phyloP scores from a whole-genome alignment of 2,888 invertebrate species.

The Drosophila gaucha region DNA sequence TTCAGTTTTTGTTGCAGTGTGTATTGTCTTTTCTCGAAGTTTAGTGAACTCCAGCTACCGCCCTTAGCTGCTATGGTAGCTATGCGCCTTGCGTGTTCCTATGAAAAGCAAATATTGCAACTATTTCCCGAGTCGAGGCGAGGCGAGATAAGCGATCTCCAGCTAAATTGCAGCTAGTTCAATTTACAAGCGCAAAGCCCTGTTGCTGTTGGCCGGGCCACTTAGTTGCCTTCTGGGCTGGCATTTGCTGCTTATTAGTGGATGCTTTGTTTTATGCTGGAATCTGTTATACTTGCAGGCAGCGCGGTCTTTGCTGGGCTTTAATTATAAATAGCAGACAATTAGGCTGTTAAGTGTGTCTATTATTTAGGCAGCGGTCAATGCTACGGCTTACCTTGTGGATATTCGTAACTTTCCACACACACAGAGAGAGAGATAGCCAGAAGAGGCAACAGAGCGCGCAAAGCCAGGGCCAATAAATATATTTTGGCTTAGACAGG shows the following conservation, averaged over 20 bases:
- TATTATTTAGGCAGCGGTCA: conserved; percentile 55
- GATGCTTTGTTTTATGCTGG: conserved; percentile 44
- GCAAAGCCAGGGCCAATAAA: conserved; percentile 46
- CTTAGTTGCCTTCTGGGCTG: conserved; percentile 33
- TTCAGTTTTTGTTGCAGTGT: conserved; percentile 5
- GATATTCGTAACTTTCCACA: conserved; percentile 31
- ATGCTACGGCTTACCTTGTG: conserved; percentile 10
- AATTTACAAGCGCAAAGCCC: conserved; percentile 51
- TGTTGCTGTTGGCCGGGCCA: conserved; percentile 35
- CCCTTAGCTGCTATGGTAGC: conserved; percentile 27
- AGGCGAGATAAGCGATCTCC: conserved; percentile 55
- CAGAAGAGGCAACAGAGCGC: conserved; percentile 25
- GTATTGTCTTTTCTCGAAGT: conserved; percentile 17
- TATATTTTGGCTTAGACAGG: conserved; percentile 67
- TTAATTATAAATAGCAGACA: conserved; percentile 68
- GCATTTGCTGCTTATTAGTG: conserved; percentile 62
- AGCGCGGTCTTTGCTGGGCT: conserved; percentile 30
- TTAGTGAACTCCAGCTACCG: conserved; percentile 54
- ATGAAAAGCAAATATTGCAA: conserved; percentile 57
- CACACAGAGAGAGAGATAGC: neutral
- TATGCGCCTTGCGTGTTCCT: conserved; percentile 55
- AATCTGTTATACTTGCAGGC: conserved; percentile 41
- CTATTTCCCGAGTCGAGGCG: conserved; percentile 36
- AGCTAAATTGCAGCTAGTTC: conserved; percentile 69
- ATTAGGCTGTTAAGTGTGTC: conserved; percentile 70